Evolutionary conservation across 2,797 vertebrate genomes (phyloP), one percentile per base, ranked within the genome.

Genomic region (Myioborus miniatus): DNA sequence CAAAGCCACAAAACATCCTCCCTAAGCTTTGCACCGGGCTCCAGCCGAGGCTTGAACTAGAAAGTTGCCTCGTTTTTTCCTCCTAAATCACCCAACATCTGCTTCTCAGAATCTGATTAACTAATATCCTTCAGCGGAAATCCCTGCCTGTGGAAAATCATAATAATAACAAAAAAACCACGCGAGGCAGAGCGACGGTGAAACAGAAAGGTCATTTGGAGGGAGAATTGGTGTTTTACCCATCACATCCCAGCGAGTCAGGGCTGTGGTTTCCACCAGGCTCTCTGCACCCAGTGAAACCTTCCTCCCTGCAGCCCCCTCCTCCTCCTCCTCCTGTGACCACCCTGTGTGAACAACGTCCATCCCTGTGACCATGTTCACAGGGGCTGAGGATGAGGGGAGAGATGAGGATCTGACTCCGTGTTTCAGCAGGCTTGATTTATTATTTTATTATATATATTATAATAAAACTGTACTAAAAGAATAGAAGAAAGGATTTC

Each of bases 21-120:
- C 46, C 49, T 4, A 2, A 47, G 82, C 91, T 81, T 23, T 64
- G 44, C 67, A 19, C 62, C 1, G 0, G 24, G 68, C 63, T 92
- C 82, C 79, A 65, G 58, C 13, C 0, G 41, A 75, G 71, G 87
- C 69, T 85, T 67, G 58, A 90, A 87, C 94, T 34, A 63, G 92
- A 94, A 96, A 95, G 87, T 94, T 96, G 81, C 74, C 82, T 95
- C 29, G 0, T 93, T 94, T 91, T 89, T 74, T 1, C 81, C 91
- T 89, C 89, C 68, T 96, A 97, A 97, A 97, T 93, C 94, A 97
- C 92, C 94, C 52, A 97, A 97, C 97, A 97, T 97, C 97, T 97
- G 97, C 95, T 97, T 96, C 92, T 58, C 91, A 27, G 94, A 96
- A 97, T 97, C 96, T 97, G 96, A 97, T 97, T 97, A 96, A 97